A percentile compares a stretch with the other conserved stretches of the same genome.
phyloP scores from a whole-genome alignment of 2,888 invertebrate genomes.

The Caenorhabditis doughertyi region DNA sequence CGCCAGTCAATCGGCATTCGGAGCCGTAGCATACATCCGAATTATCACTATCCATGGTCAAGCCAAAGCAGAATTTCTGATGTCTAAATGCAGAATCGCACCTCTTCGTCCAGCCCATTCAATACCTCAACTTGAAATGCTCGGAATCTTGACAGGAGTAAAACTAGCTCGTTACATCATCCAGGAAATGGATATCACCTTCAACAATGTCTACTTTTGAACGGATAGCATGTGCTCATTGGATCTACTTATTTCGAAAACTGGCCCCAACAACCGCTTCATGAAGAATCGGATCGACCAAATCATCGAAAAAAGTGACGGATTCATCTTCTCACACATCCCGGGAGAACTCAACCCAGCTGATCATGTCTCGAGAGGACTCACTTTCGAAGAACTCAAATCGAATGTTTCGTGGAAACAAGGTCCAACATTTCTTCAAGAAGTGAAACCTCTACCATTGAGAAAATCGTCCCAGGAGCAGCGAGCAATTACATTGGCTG shows the following conservation, averaged over 20 bases:
- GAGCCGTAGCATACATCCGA: slow-evolving; percentile 17
- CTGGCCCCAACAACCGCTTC: not conserved
- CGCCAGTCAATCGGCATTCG: slow-evolving; percentile 20
- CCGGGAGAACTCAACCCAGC: slow-evolving; percentile 36
- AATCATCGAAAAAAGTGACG: not conserved
- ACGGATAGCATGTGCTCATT: slow-evolving; percentile 20
- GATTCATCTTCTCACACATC: slow-evolving; percentile 20
- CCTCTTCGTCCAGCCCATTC: not conserved
- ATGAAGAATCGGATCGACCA: not conserved
- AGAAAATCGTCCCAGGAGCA: not conserved
- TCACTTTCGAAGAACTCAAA: not conserved
- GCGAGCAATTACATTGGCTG: not conserved
- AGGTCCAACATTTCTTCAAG: slow-evolving; percentile 26
- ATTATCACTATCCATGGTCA: not conserved
- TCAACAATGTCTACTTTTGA: slow-evolving; percentile 9
- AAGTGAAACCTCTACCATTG: not conserved
- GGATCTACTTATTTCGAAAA: not conserved
- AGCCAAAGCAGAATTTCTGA: slow-evolving; percentile 67
- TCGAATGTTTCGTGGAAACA: not conserved
- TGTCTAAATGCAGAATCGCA: slow-evolving; percentile 62
- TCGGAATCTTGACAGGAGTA: not conserved
- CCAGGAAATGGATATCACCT: not conserved
- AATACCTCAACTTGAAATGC: slow-evolving; percentile 34
- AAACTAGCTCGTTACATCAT: not conserved
- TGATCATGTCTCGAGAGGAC: slow-evolving; percentile 12